These are phyloP conservation scores for Eupelmus urozonus DNA, from an alignment of 2,888 invertebrate genomes.

Conservation along the genomic window DNA sequence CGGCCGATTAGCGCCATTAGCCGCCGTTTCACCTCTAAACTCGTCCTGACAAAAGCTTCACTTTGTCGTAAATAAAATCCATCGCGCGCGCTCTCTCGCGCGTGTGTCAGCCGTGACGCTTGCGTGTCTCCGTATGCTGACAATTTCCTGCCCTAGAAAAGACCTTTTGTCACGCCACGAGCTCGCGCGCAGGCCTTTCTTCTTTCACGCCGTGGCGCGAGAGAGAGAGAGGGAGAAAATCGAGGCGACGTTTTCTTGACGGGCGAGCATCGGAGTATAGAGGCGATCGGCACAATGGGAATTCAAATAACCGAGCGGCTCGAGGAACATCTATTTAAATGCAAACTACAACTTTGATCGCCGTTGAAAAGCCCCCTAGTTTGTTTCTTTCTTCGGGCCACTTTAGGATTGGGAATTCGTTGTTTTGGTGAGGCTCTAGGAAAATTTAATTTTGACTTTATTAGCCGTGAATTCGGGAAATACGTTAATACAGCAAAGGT, in stretches of 20 bases:
- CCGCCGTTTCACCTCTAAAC: no score
- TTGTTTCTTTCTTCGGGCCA: no score
- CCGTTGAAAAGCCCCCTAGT: background rate
- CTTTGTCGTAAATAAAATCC: slow-evolving; percentile 44
- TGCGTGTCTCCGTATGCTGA: slow-evolving; percentile 19
- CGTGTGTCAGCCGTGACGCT: background rate
- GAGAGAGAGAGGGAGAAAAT: no score
- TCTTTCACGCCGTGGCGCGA: slow-evolving; percentile 14
- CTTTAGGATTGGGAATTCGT: no score
- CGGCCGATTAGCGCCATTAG: no score
- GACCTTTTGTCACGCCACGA: slow-evolving; percentile 46
- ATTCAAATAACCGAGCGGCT: slow-evolving; percentile 11
- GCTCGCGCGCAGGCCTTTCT: slow-evolving; percentile 45
- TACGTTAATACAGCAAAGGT: no score
- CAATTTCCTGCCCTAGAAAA: slow-evolving; percentile 57
- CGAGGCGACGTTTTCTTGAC: slow-evolving; percentile 21
- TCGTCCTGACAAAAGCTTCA: slow-evolving; percentile 22
- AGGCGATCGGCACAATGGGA: slow-evolving; percentile 30
- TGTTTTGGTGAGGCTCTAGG: no score
- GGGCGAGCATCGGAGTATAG: background rate
- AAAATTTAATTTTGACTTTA: no score
- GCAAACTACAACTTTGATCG: slow-evolving; percentile 40
- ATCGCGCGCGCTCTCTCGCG: slow-evolving; percentile 9
- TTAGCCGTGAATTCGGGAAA: no score
- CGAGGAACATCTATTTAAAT: slow-evolving; percentile 33